phyloP scores from a whole-genome alignment of 53 echinoderm and acorn worm species.

The Arbacia lixula region DNA sequence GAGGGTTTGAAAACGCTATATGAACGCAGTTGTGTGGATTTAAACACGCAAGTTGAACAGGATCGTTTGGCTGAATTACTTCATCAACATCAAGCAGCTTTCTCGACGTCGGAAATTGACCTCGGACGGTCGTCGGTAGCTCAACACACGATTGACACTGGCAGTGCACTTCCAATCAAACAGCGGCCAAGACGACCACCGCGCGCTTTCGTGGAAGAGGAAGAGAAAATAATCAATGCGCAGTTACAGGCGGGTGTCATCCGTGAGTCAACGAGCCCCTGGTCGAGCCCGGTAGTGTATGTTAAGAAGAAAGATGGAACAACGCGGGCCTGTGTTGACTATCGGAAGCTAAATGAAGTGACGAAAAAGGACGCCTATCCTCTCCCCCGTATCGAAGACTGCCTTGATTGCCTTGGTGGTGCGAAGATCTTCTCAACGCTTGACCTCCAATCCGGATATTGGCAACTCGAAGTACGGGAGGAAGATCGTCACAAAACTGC shows the following conservation, averaged over 20 bases:
- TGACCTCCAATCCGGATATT: constrained; percentile 70
- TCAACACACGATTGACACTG: constrained; percentile 67
- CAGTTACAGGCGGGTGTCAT: constrained; percentile 67
- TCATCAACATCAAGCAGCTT: no score
- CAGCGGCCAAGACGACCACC: constrained; percentile 61
- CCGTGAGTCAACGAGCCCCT: constrained; percentile 55
- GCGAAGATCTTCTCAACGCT: constrained; percentile 68
- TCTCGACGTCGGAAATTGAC: constrained; percentile 54
- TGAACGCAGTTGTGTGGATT: background rate
- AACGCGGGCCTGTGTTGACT: constrained; percentile 64
- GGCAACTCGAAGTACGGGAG: constrained; percentile 68
- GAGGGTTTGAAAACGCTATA: constrained; percentile 39
- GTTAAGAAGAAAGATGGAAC: constrained; percentile 66
- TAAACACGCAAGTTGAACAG: no score
- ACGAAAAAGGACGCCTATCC: constrained; percentile 66
- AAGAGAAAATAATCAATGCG: constrained; percentile 51
- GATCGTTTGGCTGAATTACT: no score
- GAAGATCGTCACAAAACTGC: constrained; percentile 71
- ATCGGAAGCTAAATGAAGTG: constrained; percentile 65
- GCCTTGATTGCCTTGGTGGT: constrained; percentile 64
- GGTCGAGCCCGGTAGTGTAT: constrained; percentile 67
- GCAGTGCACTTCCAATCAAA: constrained; percentile 51
- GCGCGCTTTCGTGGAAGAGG: constrained; percentile 62
- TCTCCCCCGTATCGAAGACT: constrained; percentile 60
- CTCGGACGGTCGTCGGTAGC: constrained; percentile 57